Evolutionary conservation across 64 coral and sea anemone species (phyloP).

Genomic region (Montipora foliosa): DNA sequence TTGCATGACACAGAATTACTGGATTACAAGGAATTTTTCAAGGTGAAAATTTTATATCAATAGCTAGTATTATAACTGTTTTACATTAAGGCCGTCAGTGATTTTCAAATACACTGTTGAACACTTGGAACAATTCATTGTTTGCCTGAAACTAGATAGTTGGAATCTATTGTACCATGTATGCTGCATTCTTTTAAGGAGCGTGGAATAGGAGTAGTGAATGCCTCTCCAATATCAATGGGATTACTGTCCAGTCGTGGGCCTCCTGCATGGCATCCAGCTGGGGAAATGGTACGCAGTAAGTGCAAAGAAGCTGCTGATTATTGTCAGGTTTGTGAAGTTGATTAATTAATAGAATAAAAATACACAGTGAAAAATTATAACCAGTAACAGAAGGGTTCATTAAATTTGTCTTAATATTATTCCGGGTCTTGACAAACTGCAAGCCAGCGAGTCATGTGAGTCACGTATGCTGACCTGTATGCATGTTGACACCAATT

Average conservation of each 20-base stretch:
- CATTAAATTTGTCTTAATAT: no score
- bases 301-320: constrained; percentile 81
- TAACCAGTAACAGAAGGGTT: no score
- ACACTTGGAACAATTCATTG: neutral
- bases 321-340: constrained; percentile 87
- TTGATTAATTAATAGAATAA: neutral
- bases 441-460: no score
- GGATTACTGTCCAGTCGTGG: constrained; percentile 92
- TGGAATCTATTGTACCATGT: neutral
- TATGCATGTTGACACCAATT: no score
- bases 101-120: neutral
- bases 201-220: constrained; percentile 89
- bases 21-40: constrained; percentile 85
- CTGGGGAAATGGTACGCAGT: constrained; percentile 61
- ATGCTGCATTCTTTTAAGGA: constrained; percentile 29
- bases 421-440: no score
- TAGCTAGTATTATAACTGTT: no score
- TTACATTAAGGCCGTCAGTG: no score
- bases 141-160: neutral
- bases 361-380: neutral
- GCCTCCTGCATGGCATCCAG: constrained; percentile 96
- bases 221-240: constrained; percentile 99
- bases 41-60: constrained; percentile 25
- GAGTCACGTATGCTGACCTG: no score
- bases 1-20: constrained; percentile 87